Conservation (phyloP, 53 echinoderm and acorn worm genomes). For the Holothuria leucospilota region DNA sequence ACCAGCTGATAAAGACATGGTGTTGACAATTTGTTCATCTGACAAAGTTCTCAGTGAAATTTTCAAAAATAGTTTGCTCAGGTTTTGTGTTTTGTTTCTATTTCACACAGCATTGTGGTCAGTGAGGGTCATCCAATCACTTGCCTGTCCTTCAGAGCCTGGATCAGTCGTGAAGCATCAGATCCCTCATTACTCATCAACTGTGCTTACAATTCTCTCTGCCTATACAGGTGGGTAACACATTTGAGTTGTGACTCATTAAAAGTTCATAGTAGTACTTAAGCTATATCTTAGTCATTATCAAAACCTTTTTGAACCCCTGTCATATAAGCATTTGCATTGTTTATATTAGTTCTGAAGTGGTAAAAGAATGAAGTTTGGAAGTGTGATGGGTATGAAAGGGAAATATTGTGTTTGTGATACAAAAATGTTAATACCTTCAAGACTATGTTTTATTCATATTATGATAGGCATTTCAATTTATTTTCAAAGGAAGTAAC, state of each 20-base stretch:
- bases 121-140: constrained; percentile 91
- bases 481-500: no score
- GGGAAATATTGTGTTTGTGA: no score
- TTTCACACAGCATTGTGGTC: constrained; percentile 68
- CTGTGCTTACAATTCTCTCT: constrained; percentile 92
- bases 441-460: no score
- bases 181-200: constrained; percentile 92
- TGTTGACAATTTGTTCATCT: no score
- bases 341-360: neutral
- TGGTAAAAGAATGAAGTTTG: neutral
- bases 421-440: no score
- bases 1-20: no score
- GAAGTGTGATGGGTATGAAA: no score
- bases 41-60: no score
- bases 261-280: neutral
- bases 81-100: neutral
- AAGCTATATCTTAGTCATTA: no score
- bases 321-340: no score
- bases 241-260: neutral
- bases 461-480: no score
- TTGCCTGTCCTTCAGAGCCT: constrained; percentile 83
- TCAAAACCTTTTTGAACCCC: no score
- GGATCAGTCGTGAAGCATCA: constrained; percentile 91
- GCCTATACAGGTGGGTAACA: constrained; percentile 81
- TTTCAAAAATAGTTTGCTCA: neutral